These are phyloP conservation scores for Schizopygopsis pylzovi DNA, from an alignment of 2,797 vertebrate species.

Conservation along the genomic window DNA sequence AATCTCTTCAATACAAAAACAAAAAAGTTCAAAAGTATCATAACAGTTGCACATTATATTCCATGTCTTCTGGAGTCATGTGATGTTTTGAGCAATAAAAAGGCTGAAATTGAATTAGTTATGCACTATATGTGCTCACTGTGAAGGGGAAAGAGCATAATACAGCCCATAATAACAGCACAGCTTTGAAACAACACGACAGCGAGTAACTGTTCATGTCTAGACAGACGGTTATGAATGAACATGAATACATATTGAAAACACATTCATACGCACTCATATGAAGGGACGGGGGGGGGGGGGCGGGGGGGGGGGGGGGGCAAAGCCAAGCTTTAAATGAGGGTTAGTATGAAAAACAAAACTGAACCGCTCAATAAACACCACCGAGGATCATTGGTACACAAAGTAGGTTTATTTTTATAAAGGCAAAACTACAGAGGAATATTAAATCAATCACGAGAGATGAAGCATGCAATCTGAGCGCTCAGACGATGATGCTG, in stretches of 20 bases:
- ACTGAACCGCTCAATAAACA: constrained; percentile 64
- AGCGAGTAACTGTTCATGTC: neutral
- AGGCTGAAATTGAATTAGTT: neutral
- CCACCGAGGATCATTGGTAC: constrained; percentile 73
- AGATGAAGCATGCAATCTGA: constrained; percentile 86
- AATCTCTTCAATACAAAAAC: neutral
- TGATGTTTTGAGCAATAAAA: neutral
- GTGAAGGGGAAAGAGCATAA: neutral
- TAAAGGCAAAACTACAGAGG: constrained; percentile 80
- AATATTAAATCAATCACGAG: constrained; percentile 81
- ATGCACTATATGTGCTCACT: too few relatives aligned
- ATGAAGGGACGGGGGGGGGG: neutral
- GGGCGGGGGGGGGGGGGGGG: constrained; percentile 37
- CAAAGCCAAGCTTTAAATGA: constrained; percentile 47
- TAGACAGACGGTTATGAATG: neutral
- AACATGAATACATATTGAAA: constrained; percentile 32
- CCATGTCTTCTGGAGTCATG: neutral
- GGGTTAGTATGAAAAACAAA: constrained; percentile 22
- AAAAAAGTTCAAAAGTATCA: neutral
- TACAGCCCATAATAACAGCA: neutral
- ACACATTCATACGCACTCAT: neutral
- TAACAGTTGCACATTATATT: neutral
- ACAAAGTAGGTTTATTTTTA: constrained; percentile 85
- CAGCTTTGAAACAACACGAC: neutral
- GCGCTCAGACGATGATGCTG: constrained; percentile 71